A percentile compares a stretch with the other conserved stretches of the same genome.
Evolutionary conservation across 2,888 invertebrate genomes (phyloP).

Genomic region (Dexiosoma caninum): DNA sequence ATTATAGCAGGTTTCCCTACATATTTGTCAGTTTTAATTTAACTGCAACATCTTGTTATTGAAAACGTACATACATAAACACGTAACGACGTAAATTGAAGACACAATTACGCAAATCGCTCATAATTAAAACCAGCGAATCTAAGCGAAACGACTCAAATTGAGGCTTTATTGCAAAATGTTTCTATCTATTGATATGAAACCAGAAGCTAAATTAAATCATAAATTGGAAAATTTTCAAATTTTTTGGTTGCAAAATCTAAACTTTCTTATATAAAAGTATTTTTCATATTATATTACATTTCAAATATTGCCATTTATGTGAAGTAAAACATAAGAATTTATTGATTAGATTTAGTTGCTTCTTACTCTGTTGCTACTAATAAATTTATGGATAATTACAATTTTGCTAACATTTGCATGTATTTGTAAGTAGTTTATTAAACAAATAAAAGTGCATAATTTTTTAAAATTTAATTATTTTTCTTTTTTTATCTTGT

Average conservation of each 20-base stretch:
- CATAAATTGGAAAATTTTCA: no score
- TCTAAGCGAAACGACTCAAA: no score
- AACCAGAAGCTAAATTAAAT: no score
- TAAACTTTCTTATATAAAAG: not conserved
- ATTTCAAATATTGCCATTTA: constrained; percentile 26
- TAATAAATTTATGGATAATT: constrained; percentile 8
- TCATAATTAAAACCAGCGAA: no score
- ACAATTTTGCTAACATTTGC: not conserved
- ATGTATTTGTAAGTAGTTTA: not conserved
- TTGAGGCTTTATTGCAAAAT: no score
- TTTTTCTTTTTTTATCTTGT: not conserved
- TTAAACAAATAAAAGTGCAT: constrained; percentile 13
- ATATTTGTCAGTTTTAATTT: no score
- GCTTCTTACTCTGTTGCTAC: constrained; percentile 2
- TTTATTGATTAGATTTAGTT: not conserved
- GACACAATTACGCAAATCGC: no score
- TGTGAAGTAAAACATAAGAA: not conserved
- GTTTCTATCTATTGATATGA: no score
- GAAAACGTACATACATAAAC: no score
- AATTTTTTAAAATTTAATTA: not conserved
- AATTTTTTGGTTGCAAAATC: not conserved
- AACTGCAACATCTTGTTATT: no score
- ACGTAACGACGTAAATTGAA: no score
- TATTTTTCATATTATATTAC: not conserved
- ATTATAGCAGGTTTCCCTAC: no score